phyloP scores from a whole-genome alignment of 1,140 invertebrate species.

The Phthorimaea operculella region DNA sequence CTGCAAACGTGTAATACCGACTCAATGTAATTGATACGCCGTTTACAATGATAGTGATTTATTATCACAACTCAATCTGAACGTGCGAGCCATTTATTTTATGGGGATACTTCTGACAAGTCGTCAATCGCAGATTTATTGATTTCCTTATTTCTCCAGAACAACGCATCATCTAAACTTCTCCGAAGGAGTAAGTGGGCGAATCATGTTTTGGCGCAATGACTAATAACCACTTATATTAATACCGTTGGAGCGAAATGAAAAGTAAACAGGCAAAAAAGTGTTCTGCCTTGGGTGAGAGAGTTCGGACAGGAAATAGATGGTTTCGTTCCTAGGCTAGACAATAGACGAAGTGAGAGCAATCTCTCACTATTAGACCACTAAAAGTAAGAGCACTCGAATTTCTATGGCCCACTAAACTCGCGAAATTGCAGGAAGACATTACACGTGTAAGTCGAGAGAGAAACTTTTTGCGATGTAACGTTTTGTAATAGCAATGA shows the following conservation, averaged over 20 bases:
- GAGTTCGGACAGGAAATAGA: constrained; percentile 48
- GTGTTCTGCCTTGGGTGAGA: constrained; percentile 15
- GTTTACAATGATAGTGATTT: background rate
- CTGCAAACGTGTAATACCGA: constrained; percentile 35
- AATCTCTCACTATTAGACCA: constrained; percentile 19
- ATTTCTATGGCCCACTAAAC: background rate
- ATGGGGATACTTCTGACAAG: no score
- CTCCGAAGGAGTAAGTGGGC: background rate
- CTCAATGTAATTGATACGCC: background rate
- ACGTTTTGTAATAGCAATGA: background rate
- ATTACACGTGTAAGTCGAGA: background rate
- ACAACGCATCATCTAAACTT: background rate
- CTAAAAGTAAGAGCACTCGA: background rate
- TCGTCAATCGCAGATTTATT: no score
- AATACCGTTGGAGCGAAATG: background rate
- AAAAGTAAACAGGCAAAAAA: constrained; percentile 1
- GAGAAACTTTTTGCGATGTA: background rate
- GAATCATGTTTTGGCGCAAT: background rate
- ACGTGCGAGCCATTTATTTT: no score
- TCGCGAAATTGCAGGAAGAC: background rate
- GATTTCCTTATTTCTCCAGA: background rate
- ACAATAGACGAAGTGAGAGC: constrained; percentile 47
- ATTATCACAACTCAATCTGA: background rate
- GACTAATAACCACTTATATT: background rate
- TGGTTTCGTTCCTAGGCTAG: constrained; percentile 35